Evolutionary conservation across 2,888 invertebrate genomes (phyloP), one percentile per base, ranked within the genome.

Genomic region (Hypercompe scribonia): DNA sequence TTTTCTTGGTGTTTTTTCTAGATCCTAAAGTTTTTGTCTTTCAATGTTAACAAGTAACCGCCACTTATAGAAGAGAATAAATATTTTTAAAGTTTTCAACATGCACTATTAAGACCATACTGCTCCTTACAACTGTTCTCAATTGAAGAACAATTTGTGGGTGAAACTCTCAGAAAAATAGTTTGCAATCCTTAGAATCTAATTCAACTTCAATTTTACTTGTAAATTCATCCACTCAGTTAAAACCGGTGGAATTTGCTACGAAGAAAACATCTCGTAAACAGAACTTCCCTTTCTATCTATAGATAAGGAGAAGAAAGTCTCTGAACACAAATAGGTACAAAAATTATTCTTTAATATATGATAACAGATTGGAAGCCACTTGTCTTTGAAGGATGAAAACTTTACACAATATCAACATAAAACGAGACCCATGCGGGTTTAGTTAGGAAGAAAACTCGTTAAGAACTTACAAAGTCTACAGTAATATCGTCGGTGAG

Each of bases 191-290:
- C 66, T 71, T 8, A 74, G 66, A 79, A 61, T 71, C 68, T 68
- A 70, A 34, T 73, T 5, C n/a, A 70, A 70, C 64, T 68, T 70
- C 66, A 64, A 79, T 84, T 78, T 78, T 67, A 78, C 80, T 80
- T 82, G 75, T 74, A 81, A 75, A 81, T 77, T 75, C 66, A 66
- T 63, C 15, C 18, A 21, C 69, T 73, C 10, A 28, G 36, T 63
- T 74, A 71, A 73, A 72, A 81, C 46, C 18, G 39, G 15, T 66
- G 69, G 39, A 46, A 70, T 74, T 71, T 71, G 50, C 50, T 50
- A 34, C 24, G 18, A 50, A 28, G 46, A 3, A 46, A 34, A 63
- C 13, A 15, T 18, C 54, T 68, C 18, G 61, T 34, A n/a, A 46
- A 63, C 39, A 65, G 39, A 67, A 34, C 66, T 72, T 28, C 46